Percentiles rank a stretch among this genome's conserved stretches.
Conservation (phyloP, 2,113 vertebrate genomes). For the Myiozetetes cayanensis region DNA sequence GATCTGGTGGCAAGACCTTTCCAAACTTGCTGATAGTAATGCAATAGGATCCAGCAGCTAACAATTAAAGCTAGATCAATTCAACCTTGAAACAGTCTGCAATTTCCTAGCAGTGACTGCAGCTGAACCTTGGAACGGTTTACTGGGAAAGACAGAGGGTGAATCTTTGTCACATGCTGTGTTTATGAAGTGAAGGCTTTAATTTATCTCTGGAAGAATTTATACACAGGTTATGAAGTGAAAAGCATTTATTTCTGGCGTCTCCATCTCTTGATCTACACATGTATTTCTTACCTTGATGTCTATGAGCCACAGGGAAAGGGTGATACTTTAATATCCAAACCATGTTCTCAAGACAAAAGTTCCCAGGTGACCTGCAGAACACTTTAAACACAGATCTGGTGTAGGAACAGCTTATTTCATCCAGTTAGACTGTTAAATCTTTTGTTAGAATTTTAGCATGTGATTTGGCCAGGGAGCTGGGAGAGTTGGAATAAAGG, state of each 20-base stretch:
- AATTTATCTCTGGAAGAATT: not conserved
- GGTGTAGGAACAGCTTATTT: not conserved
- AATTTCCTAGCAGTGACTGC: slow-evolving; percentile 23
- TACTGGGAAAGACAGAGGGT: not conserved
- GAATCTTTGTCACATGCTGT: not conserved
- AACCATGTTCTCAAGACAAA: not conserved
- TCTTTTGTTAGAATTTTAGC: not conserved
- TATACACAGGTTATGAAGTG: not conserved
- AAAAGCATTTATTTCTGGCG: not conserved
- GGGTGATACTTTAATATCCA: not conserved
- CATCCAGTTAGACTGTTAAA: not conserved
- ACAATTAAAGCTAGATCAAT: slow-evolving; percentile 26
- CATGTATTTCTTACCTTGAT: not conserved
- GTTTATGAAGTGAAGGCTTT: not conserved
- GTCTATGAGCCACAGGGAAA: not conserved
- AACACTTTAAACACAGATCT: not conserved
- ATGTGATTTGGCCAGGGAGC: not conserved
- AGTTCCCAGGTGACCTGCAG: not conserved
- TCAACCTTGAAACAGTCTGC: slow-evolving; percentile 43
- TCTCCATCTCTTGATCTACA: not conserved
- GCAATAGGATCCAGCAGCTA: slow-evolving; percentile 45
- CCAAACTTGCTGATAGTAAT: slow-evolving; percentile 32
- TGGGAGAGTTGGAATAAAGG: not conserved
- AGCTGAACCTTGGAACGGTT: not conserved
- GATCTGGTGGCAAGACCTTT: slow-evolving; percentile 25